Base-by-base conservation (phyloP, 1,140 invertebrate genomes). In the Adoxophyes honmai region DNA sequence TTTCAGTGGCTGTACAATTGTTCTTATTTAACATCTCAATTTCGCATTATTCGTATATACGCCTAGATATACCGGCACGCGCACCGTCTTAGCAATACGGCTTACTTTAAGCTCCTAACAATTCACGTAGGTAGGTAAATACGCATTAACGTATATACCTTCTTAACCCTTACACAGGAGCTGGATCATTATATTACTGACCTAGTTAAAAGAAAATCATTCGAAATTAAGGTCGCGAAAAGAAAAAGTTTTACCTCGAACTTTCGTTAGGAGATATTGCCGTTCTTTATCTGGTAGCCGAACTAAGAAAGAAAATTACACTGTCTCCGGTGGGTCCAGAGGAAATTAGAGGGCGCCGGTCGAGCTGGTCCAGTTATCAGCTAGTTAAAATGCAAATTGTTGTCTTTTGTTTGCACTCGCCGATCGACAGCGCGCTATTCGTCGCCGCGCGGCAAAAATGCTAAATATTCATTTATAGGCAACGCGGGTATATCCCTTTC, bases 311-410 rank as follows among this genome's bases (percentile, higher is more conserved):
- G 68, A 72, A 70, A 69, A 72, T 70, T 72, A 72, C 59, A 58
- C 68, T 63, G 68, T 71, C 70, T 68, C 63, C 59, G 57, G 55
- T 59, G 66, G 63, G 67, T 70, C 70, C 57, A 66, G 59, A 65
- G 52, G 56, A 73, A 77, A 78, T 78, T 74, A 77, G 57, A 71
- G 68, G 57, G 48, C 61, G 35, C 56, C 60, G 60, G 68, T 60
- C 53, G 64, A 65, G 62, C 64, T 66, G 66, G 62, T 69, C 64
- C 66, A 75, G 81, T 81, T 79, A 82, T 80, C 74, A 71, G 75
- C 75, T 82, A 72, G 75, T 86, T 85, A 85, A 87, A 82, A 85
- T 87, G 81, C 78, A 84, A 84, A 87, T 85, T 78, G 69, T 75
- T 68, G 68, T 81, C 73, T 78, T 84, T 83, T 81, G 79, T 86